A percentile compares a stretch with the other conserved stretches of the same genome.
Conservation (phyloP, 2,797 vertebrate genomes). For the Nannoperca australis region DNA sequence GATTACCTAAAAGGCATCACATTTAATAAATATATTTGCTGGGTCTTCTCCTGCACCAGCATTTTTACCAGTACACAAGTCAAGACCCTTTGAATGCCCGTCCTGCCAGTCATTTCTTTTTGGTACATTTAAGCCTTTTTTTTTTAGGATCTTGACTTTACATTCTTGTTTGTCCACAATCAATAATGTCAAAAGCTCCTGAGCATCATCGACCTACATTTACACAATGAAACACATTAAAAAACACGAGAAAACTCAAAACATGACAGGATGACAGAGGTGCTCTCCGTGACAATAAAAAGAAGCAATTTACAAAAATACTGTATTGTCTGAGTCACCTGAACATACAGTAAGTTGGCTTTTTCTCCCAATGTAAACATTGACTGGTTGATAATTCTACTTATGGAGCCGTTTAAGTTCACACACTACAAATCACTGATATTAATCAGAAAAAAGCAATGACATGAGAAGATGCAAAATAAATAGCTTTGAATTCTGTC, state of each 20-base stretch:
- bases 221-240: slow-evolving; percentile 53
- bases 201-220: slow-evolving; percentile 64
- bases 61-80: slow-evolving; percentile 38
- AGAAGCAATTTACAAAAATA: slow-evolving; percentile 63
- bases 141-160: slow-evolving; percentile 54
- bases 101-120: slow-evolving; percentile 4
- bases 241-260: slow-evolving; percentile 50
- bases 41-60: slow-evolving; percentile 41
- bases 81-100: slow-evolving; percentile 40
- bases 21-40: slow-evolving; percentile 80
- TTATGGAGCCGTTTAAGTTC: slow-evolving; percentile 45
- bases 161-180: slow-evolving; percentile 81
- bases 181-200: slow-evolving; percentile 77
- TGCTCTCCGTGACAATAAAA: slow-evolving; percentile 41
- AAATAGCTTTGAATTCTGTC: slow-evolving; percentile 69
- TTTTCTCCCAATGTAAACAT: slow-evolving; percentile 76
- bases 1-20: slow-evolving; percentile 53
- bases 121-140: slow-evolving; percentile 34
- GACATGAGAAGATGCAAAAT: slow-evolving; percentile 67
- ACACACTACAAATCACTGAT: slow-evolving; percentile 50
- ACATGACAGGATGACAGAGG: slow-evolving; percentile 46
- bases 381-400: slow-evolving; percentile 61
- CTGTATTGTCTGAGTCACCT: slow-evolving; percentile 40
- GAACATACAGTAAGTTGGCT: slow-evolving; percentile 42
- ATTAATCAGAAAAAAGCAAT: slow-evolving; percentile 50